These are phyloP conservation scores for Minunthozetes semirufus DNA, from an alignment of 2,888 invertebrate species.

Conservation along the genomic window DNA sequence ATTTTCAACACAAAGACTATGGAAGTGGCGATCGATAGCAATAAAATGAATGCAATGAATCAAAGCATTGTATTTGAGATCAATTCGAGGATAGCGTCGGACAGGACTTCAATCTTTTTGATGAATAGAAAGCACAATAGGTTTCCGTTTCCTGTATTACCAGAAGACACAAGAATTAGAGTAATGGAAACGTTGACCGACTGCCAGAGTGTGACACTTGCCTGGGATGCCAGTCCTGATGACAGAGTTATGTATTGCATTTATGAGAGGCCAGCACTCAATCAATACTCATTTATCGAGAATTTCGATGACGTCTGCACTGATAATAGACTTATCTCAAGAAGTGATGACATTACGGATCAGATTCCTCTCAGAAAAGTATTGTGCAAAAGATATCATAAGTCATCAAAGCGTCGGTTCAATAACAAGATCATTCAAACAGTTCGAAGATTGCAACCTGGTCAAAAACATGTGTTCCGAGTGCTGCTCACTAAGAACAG, in stretches of 20 bases:
- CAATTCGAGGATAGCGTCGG: not conserved
- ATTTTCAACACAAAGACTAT: not conserved
- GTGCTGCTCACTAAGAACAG: constrained; percentile 46
- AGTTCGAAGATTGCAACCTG: constrained; percentile 45
- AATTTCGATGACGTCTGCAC: not conserved
- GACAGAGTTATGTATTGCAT: constrained; percentile 47
- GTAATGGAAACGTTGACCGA: constrained; percentile 45
- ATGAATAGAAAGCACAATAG: constrained; percentile 40
- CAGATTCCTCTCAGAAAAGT: constrained; percentile 26
- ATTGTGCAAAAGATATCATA: constrained; percentile 39
- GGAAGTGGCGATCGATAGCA: not conserved
- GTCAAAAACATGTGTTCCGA: constrained; percentile 46
- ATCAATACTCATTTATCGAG: constrained; percentile 17
- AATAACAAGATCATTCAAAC: constrained; percentile 45
- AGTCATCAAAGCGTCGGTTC: constrained; percentile 39
- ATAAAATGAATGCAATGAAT: not conserved
- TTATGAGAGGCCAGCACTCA: constrained; percentile 45
- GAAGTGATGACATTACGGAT: not conserved
- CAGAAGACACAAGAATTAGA: constrained; percentile 45
- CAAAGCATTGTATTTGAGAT: constrained; percentile 9
- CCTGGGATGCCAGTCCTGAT: constrained; percentile 46
- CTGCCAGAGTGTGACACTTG: constrained; percentile 47
- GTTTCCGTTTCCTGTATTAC: constrained; percentile 45
- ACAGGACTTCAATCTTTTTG: constrained; percentile 31
- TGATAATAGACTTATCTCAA: not conserved